phyloP scores from a whole-genome alignment of 2,113 vertebrate species.

The Trematocara unimaculatum region DNA sequence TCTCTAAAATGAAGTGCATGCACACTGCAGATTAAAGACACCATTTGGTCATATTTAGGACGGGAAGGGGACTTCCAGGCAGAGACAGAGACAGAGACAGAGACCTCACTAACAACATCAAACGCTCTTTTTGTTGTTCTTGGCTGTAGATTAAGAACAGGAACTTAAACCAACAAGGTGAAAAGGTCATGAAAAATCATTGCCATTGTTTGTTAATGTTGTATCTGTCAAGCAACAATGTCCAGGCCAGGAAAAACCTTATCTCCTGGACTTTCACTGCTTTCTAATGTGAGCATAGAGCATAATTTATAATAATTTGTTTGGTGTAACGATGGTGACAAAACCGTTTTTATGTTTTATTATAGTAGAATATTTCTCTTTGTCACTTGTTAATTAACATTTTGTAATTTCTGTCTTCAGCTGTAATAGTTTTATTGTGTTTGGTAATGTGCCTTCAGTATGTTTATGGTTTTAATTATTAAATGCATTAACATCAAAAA shows the following conservation, averaged over 20 bases:
- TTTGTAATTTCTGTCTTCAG: neutral
- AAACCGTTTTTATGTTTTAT: neutral
- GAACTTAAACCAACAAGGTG: conserved; percentile 10
- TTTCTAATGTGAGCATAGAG: neutral
- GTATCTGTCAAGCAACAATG: neutral
- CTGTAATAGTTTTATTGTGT: neutral
- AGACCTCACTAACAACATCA: conserved; percentile 50
- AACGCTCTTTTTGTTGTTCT: conserved; percentile 40
- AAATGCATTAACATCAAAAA: neutral
- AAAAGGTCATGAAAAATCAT: conserved; percentile 28
- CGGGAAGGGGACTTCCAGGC: conserved; percentile 65
- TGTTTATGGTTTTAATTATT: neutral
- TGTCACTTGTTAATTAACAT: neutral
- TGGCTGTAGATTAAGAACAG: conserved; percentile 34
- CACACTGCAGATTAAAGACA: conserved; percentile 53
- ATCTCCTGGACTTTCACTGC: neutral
- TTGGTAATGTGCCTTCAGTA: neutral
- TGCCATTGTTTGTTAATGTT: neutral
- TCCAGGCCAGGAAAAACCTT: neutral
- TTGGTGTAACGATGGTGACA: neutral
- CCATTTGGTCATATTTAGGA: conserved; percentile 62
- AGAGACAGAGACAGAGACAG: conserved; percentile 23
- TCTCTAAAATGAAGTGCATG: conserved; percentile 48
- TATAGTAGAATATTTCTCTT: neutral
- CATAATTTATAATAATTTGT: neutral